phyloP scores from a whole-genome alignment of 2,797 vertebrate genomes.

The Merluccius polli region DNA sequence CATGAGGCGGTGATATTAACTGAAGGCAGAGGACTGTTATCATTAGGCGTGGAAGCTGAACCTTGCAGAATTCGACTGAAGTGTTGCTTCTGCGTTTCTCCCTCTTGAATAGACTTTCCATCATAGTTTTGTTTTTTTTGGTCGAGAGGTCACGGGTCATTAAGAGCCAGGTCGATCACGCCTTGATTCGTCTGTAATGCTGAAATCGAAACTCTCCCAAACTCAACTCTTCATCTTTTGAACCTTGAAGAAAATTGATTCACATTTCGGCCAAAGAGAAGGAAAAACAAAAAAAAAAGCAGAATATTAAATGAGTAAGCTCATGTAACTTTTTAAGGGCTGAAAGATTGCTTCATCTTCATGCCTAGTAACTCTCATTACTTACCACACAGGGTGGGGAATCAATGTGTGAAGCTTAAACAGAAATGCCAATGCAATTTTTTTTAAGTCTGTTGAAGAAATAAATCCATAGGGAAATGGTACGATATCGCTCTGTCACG shows the following conservation, averaged over 20 bases:
- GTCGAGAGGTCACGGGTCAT: constrained; percentile 67
- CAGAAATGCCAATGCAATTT: constrained; percentile 57
- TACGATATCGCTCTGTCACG: constrained; percentile 41
- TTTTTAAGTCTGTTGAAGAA: constrained; percentile 41
- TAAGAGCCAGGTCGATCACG: constrained; percentile 72
- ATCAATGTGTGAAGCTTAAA: constrained; percentile 71
- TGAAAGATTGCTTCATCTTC: constrained; percentile 73
- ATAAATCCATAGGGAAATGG: constrained; percentile 33
- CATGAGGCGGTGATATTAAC: not conserved
- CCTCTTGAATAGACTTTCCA: not conserved
- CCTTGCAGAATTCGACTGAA: not conserved
- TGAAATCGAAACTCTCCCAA: constrained; percentile 50
- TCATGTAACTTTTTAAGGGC: constrained; percentile 60
- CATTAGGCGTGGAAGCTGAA: not conserved
- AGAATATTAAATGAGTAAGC: constrained; percentile 57
- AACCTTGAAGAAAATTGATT: constrained; percentile 59
- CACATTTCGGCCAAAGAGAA: constrained; percentile 30
- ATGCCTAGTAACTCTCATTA: constrained; percentile 74
- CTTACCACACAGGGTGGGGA: constrained; percentile 67
- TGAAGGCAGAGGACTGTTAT: not conserved
- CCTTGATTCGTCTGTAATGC: constrained; percentile 47
- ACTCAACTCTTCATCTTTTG: constrained; percentile 57
- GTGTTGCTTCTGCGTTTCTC: not conserved
- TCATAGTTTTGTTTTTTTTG: constrained; percentile 52
- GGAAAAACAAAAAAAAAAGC: constrained; percentile 24